Conservation (phyloP, 2,113 vertebrate species). For the Chionis minor region DNA sequence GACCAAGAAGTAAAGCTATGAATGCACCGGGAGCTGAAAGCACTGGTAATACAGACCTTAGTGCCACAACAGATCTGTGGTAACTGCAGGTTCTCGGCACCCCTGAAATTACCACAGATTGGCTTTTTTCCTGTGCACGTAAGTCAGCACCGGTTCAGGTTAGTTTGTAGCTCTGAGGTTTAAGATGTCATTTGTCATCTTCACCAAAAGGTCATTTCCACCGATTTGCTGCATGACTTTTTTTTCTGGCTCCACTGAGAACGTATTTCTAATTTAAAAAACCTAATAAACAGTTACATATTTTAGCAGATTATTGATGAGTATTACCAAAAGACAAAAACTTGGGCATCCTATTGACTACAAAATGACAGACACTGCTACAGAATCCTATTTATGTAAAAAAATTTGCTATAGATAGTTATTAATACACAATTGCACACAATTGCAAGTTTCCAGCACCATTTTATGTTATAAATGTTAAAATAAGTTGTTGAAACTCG, state of each 20-base stretch:
- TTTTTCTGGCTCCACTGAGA: slow-evolving; percentile 10
- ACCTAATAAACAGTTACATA: slow-evolving; percentile 50
- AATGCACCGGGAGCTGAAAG: neutral
- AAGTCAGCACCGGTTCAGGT: slow-evolving; percentile 27
- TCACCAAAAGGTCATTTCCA: slow-evolving; percentile 46
- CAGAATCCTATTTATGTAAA: neutral
- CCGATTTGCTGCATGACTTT: slow-evolving; percentile 1
- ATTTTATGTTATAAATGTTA: slow-evolving; percentile 27
- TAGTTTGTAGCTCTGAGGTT: slow-evolving; percentile 15
- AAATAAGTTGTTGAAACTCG: slow-evolving; percentile 52
- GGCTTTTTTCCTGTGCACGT: neutral
- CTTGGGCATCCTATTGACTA: neutral
- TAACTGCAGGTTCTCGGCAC: neutral
- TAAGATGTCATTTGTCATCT: slow-evolving; percentile 57
- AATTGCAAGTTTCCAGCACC: slow-evolving; percentile 3
- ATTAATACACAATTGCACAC: slow-evolving; percentile 55
- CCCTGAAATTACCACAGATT: neutral
- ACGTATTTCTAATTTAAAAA: slow-evolving; percentile 50
- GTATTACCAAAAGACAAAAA: neutral
- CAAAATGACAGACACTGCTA: neutral
- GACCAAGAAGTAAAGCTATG: neutral
- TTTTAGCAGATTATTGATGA: slow-evolving; percentile 49
- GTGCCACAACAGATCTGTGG: neutral
- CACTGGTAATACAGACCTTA: neutral
- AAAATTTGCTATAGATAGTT: neutral